Conservation (phyloP, 1,140 invertebrate genomes). For the Eriosoma lanigerum region DNA sequence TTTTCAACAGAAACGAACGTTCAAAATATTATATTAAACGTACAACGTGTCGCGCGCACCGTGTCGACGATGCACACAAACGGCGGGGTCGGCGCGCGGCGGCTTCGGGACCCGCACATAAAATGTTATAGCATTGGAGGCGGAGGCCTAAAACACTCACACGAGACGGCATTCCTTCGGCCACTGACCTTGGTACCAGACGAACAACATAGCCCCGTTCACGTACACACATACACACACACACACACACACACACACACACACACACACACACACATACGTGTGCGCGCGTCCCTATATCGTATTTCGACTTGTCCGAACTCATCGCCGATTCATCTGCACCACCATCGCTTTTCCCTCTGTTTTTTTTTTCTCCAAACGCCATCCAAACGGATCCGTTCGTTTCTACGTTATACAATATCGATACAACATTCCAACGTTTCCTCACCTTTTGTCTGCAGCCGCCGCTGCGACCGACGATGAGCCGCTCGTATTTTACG, state of each 20-base stretch:
- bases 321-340: conserved; percentile 45
- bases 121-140: conserved; percentile 18
- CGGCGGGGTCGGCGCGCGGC: neutral
- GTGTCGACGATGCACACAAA: neutral
- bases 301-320: conserved; percentile 49
- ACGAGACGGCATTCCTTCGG: conserved; percentile 50
- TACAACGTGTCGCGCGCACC: neutral
- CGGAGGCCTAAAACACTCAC: conserved; percentile 32
- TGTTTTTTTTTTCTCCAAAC: conserved; percentile 16
- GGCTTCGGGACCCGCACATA: neutral
- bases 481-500: too few species aligned
- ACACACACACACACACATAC: neutral
- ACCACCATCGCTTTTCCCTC: neutral
- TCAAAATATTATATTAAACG: neutral
- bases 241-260: neutral
- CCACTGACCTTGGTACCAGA: conserved; percentile 52
- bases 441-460: conserved; percentile 37
- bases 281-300: conserved; percentile 31
- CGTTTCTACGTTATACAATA: neutral
- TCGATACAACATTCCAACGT: conserved; percentile 42
- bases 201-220: conserved; percentile 41
- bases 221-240: neutral
- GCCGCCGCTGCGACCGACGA: neutral
- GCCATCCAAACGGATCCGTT: conserved; percentile 3
- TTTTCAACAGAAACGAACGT: too few species aligned